These are phyloP conservation scores for Heliornis fulica DNA, from an alignment of 2,113 vertebrate genomes.

Conservation along the genomic window DNA sequence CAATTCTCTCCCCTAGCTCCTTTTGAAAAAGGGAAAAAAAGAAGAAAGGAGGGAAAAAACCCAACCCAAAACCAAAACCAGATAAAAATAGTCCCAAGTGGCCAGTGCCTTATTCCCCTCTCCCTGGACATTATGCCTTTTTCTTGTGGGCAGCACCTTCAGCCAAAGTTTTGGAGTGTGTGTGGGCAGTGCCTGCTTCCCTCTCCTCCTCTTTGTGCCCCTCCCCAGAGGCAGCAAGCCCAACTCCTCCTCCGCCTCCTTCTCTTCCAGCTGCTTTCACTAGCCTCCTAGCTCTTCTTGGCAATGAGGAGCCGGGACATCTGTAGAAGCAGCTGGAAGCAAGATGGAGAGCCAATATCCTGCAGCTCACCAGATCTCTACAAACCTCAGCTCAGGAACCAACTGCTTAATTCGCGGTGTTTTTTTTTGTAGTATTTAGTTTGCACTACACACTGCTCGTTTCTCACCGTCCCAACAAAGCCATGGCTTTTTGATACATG, in stretches of 20 bases:
- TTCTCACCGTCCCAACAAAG: not conserved
- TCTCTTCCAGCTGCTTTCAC: slow-evolving; percentile 59
- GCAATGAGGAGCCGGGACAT: slow-evolving; percentile 57
- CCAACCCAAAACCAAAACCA: too few species aligned
- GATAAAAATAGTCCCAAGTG: not conserved
- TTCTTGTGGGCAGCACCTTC: not conserved
- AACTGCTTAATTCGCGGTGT: slow-evolving; percentile 15
- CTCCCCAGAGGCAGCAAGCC: not conserved
- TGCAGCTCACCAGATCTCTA: slow-evolving; percentile 50
- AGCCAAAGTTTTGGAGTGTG: not conserved
- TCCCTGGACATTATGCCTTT: not conserved
- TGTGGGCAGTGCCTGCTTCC: slow-evolving; percentile 19
- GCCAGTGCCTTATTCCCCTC: not conserved
- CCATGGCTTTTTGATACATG: not conserved
- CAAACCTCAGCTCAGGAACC: slow-evolving; percentile 52
- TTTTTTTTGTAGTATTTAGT: not conserved
- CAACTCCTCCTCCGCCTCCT: slow-evolving; percentile 35
- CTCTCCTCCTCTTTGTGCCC: not conserved
- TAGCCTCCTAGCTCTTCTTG: slow-evolving; percentile 50
- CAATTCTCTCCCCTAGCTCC: not conserved
- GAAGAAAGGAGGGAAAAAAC: accelerated
- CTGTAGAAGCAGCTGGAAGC: slow-evolving; percentile 69
- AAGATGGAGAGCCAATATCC: slow-evolving; percentile 59
- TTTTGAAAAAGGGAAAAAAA: not conserved
- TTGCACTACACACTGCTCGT: not conserved